Conservation (phyloP, 1,140 invertebrate genomes). For the Stratiolaelaps scimitus region DNA sequence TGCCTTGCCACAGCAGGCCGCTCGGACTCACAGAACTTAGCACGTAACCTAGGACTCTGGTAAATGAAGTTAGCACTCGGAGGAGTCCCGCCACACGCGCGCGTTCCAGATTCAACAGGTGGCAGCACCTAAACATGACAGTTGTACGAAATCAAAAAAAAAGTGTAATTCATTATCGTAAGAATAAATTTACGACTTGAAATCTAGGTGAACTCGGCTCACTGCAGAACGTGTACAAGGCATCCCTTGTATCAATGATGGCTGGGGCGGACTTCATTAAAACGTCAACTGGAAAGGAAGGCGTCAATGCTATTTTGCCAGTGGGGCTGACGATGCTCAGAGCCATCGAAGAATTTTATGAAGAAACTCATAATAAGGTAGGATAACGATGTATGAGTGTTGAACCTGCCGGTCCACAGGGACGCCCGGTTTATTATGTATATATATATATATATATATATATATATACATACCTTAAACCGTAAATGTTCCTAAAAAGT, state of each 20-base stretch:
- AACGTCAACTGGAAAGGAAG: slow-evolving; percentile 96
- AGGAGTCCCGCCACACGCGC: no score
- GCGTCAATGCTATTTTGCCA: slow-evolving; percentile 79
- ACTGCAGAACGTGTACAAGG: slow-evolving; percentile 75
- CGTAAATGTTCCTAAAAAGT: slow-evolving; percentile 27
- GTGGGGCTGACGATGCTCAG: slow-evolving; percentile 84
- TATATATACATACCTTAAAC: not conserved
- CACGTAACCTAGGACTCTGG: no score
- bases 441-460: slow-evolving; percentile 23
- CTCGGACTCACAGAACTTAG: no score
- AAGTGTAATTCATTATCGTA: no score
- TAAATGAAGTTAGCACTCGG: no score
- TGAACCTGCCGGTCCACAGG: slow-evolving; percentile 9
- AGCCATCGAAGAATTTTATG: slow-evolving; percentile 72
- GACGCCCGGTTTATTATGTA: slow-evolving; percentile 28
- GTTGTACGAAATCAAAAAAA: no score
- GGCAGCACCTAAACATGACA: no score
- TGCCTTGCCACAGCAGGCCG: no score
- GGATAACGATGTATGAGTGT: slow-evolving; percentile 29
- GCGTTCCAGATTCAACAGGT: no score
- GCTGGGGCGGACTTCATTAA: slow-evolving; percentile 95
- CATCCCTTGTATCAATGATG: slow-evolving; percentile 80
- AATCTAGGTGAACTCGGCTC: slow-evolving; percentile 59
- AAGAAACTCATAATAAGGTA: slow-evolving; percentile 60
- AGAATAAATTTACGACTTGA: no score